A percentile compares a stretch with the other conserved stretches of the same genome.
These are phyloP conservation scores for Deilephila elpenor DNA, from an alignment of 2,888 invertebrate species.

Conservation along the genomic window DNA sequence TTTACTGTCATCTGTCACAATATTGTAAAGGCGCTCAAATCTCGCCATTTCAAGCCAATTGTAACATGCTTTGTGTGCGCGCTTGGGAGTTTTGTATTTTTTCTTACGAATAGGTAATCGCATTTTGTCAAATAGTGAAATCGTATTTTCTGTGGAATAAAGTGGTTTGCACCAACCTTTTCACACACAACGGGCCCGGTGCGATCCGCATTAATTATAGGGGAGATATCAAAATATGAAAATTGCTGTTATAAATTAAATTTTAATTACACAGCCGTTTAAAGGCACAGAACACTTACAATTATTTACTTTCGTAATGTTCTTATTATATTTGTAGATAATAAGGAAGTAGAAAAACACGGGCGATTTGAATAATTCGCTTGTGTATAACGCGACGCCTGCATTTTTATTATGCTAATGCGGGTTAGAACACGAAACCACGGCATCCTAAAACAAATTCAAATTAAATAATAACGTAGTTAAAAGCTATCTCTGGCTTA, in stretches of 20 bases:
- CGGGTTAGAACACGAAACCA: constrained; percentile 49
- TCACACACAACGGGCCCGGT: not conserved
- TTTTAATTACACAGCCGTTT: constrained; percentile 9
- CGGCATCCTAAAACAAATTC: constrained; percentile 66
- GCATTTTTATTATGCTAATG: constrained; percentile 52
- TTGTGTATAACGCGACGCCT: constrained; percentile 21
- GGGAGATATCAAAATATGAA: not conserved
- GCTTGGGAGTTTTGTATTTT: constrained; percentile 38
- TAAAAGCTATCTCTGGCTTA: constrained; percentile 73
- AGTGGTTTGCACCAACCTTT: not conserved
- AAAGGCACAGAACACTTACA: constrained; percentile 1
- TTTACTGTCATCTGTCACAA: constrained; percentile 64
- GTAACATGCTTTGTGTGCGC: constrained; percentile 23
- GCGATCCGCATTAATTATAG: not conserved
- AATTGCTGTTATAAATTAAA: constrained; percentile 16
- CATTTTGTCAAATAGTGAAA: constrained; percentile 6
- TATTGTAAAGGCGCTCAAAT: constrained; percentile 69
- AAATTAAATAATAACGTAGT: constrained; percentile 71
- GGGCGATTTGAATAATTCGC: constrained; percentile 24
- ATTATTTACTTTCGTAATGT: constrained; percentile 19
- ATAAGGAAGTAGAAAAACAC: constrained; percentile 25
- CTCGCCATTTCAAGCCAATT: constrained; percentile 55
- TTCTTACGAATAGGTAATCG: constrained; percentile 14
- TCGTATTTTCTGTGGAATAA: constrained; percentile 4
- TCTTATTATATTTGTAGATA: constrained; percentile 27